phyloP scores from a whole-genome alignment of 2,113 vertebrate genomes.

The Corydoras maculifer region DNA sequence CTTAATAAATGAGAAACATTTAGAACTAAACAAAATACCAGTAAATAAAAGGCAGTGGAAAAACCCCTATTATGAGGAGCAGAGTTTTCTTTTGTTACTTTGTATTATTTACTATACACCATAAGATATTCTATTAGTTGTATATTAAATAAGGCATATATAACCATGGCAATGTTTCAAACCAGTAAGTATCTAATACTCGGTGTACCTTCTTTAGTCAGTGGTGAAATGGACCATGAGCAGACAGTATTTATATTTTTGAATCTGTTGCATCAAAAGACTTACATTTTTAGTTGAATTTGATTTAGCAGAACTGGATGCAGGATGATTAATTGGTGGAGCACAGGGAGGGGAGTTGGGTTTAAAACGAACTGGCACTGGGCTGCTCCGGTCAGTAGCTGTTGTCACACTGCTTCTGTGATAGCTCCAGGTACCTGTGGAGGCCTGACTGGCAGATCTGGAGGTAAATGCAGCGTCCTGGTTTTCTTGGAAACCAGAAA shows the following conservation, averaged over 20 bases:
- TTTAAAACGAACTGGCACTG: neutral
- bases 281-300: slow-evolving; percentile 25
- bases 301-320: slow-evolving; percentile 7
- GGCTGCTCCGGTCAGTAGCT: slow-evolving; percentile 1
- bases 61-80: too few relatives aligned
- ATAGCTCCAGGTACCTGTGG: slow-evolving; percentile 21
- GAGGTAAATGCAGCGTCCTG: neutral
- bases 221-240: too few relatives aligned
- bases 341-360: slow-evolving; percentile 10
- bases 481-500: slow-evolving; percentile 1
- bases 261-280: neutral
- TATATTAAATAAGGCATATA: too few relatives aligned
- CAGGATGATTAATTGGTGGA: slow-evolving; percentile 1
- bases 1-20: too few relatives aligned
- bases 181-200: too few relatives aligned
- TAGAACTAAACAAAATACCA: too few relatives aligned
- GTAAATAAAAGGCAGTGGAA: too few relatives aligned
- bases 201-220: too few relatives aligned
- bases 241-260: neutral
- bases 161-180: too few relatives aligned
- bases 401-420: neutral
- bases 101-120: too few relatives aligned
- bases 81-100: too few relatives aligned
- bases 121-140: too few relatives aligned
- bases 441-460: slow-evolving; percentile 6